These are phyloP conservation scores for Lissocephala sabroskyi DNA, from an alignment of 2,888 invertebrate genomes.

Conservation along the genomic window DNA sequence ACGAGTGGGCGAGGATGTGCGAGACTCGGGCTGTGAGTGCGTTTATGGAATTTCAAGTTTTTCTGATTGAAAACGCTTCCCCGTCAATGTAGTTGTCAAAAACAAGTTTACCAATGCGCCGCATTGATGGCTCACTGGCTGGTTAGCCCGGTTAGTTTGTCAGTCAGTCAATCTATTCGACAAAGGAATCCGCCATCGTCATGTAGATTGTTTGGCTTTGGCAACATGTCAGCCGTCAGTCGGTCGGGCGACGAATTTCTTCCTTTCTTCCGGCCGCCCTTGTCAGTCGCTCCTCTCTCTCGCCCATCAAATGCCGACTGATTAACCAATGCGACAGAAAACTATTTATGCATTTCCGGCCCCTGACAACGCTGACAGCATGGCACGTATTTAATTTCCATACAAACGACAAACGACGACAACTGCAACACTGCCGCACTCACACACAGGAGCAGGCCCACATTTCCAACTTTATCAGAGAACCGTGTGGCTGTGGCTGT, in stretches of 20 bases:
- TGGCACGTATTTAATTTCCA: constrained; percentile 49
- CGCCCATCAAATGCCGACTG: constrained; percentile 2
- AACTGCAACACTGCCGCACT: background rate
- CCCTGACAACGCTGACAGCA: background rate
- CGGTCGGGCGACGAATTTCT: too few relatives aligned
- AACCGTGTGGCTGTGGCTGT: too few relatives aligned
- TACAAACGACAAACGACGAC: constrained; percentile 14
- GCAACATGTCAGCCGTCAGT: too few relatives aligned
- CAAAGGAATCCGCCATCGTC: too few relatives aligned
- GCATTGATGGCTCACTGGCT: background rate
- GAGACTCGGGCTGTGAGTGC: too few relatives aligned
- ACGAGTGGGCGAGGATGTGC: too few relatives aligned
- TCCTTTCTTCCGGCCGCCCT: too few relatives aligned
- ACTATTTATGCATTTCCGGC: constrained; percentile 23
- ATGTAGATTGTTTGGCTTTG: too few relatives aligned
- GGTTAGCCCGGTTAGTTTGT: background rate
- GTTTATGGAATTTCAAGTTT: background rate
- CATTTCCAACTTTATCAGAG: too few relatives aligned
- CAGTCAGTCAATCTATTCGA: background rate
- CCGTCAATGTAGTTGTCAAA: constrained; percentile 36
- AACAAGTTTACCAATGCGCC: constrained; percentile 9
- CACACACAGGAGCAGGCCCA: background rate
- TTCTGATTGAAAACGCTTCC: constrained; percentile 29
- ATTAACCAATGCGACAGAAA: constrained; percentile 17
- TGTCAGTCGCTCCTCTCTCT: too few relatives aligned